Percentiles rank a stretch among this genome's conserved stretches.
These are phyloP conservation scores for Ardeotis arabs DNA, from an alignment of 2,113 vertebrate genomes.

Conservation along the genomic window DNA sequence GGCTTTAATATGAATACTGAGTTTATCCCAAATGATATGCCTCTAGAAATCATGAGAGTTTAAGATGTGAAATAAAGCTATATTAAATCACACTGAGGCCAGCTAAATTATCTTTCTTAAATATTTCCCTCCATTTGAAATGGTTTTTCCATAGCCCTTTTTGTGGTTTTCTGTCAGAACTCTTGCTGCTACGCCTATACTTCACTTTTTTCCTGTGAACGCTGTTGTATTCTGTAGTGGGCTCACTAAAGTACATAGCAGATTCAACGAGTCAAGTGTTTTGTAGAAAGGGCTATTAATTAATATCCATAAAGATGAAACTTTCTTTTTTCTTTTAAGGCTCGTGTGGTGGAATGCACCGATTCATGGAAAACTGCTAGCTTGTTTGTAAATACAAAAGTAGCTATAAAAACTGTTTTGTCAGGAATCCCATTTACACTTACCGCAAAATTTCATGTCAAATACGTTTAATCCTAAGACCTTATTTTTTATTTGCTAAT, in stretches of 20 bases:
- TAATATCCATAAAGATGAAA: neutral
- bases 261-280: neutral
- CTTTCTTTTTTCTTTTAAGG: neutral
- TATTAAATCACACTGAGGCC: neutral
- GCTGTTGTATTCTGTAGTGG: neutral
- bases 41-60: conserved; percentile 33
- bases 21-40: neutral
- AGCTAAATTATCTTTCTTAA: neutral
- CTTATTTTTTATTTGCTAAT: neutral
- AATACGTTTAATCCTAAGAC: neutral
- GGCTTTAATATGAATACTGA: neutral
- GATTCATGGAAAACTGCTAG: neutral
- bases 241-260: neutral
- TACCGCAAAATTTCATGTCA: neutral
- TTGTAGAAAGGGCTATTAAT: neutral
- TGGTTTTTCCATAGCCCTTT: neutral
- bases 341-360: neutral
- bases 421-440: neutral
- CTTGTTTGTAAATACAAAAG: neutral
- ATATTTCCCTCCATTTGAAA: neutral
- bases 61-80: neutral
- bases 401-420: neutral
- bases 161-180: neutral
- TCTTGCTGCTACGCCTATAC: neutral
- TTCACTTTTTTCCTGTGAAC: neutral